phyloP scores from a whole-genome alignment of 2,113 vertebrate species.

The Vulpes ferrilata region DNA sequence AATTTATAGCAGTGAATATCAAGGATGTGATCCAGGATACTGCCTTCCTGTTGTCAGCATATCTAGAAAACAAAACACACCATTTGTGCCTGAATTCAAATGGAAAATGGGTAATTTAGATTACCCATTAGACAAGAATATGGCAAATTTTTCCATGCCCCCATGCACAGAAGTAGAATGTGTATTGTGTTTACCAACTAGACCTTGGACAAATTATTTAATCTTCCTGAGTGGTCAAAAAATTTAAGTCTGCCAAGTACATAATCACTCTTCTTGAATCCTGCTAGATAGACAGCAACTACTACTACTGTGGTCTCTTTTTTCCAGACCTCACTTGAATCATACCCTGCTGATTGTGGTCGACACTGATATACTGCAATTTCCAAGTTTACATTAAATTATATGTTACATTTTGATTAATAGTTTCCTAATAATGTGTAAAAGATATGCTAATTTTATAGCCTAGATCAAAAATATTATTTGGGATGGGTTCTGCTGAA shows the following conservation, averaged over 20 bases:
- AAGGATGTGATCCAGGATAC: background rate
- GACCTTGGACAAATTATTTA: constrained; percentile 17
- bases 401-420: background rate
- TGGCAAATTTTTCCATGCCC: background rate
- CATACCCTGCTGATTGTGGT: background rate
- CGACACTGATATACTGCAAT: background rate
- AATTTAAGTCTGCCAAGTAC: constrained; percentile 13
- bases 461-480: background rate
- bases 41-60: background rate
- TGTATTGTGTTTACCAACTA: background rate
- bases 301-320: background rate
- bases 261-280: background rate
- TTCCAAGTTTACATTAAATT: background rate
- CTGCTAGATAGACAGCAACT: background rate
- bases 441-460: background rate
- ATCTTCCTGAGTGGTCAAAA: constrained; percentile 37
- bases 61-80: background rate
- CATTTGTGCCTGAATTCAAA: background rate
- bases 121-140: background rate
- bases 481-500: background rate
- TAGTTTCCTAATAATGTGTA: constrained; percentile 4
- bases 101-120: background rate
- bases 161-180: constrained; percentile 5
- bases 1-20: background rate
- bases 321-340: background rate